phyloP scores from a whole-genome alignment of 2,888 invertebrate genomes.

The Tachystola acroxantha region DNA sequence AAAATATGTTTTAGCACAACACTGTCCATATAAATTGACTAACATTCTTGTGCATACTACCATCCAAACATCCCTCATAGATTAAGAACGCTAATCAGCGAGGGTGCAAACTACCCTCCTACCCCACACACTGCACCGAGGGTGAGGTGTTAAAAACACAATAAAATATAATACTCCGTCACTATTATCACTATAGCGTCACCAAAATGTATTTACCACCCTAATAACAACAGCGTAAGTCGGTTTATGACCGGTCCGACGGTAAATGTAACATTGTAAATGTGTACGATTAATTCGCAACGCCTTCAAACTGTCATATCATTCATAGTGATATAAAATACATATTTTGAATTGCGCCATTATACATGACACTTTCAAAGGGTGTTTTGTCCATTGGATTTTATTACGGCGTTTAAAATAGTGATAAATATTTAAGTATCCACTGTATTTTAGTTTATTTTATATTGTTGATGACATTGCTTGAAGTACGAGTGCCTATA shows the following conservation, averaged over 20 bases:
- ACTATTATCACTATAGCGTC: background rate
- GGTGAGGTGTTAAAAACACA: conserved; percentile 75
- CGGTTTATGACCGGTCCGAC: background rate
- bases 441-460: no score
- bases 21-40: no score
- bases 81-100: conserved; percentile 73
- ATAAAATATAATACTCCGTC: conserved; percentile 57
- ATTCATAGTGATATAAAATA: conserved; percentile 70
- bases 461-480: background rate
- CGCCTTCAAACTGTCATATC: conserved; percentile 77
- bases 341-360: conserved; percentile 67
- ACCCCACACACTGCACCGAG: conserved; percentile 44
- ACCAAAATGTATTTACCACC: conserved; percentile 4
- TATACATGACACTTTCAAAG: conserved; percentile 38
- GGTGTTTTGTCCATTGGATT: conserved; percentile 48
- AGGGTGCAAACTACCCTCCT: conserved; percentile 68
- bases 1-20: no score
- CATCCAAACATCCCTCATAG: conserved; percentile 58
- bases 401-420: conserved; percentile 38
- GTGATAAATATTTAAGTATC: conserved; percentile 34
- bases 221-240: conserved; percentile 15
- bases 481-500: no score
- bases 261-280: conserved; percentile 18
- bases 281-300: conserved; percentile 61
- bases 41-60: conserved; percentile 4